Base-by-base conservation (phyloP, 2,797 vertebrate species). In the Tinamus major region DNA sequence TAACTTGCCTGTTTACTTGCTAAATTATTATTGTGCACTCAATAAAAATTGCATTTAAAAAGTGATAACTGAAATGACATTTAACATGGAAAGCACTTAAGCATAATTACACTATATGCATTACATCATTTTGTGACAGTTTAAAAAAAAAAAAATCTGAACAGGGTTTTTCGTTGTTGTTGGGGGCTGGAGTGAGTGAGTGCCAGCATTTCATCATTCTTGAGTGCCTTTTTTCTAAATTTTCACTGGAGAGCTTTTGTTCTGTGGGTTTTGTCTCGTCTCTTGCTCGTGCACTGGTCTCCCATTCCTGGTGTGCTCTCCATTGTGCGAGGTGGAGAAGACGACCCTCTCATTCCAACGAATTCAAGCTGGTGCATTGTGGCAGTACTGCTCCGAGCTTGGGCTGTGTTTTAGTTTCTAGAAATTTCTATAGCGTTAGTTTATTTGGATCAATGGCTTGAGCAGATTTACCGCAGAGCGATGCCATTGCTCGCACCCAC, bases 71-170 rank as follows among this genome's bases (percentile, higher is more conserved):
- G 97, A 98, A 97, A 98, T 98, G 98, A 98, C 98, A 97, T 98
- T 98, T 98, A 98, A 98, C 98, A 98, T 94, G 92, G 97, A 97
- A 97, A 97, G 96, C 97, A 97, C 96, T 97, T 97, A 97, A 97
- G 95, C 98, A 97, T 98, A 98, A 99, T 99, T 98, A 98, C 97
- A 96, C 97, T 98, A 95, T 94, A 96, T 96, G 97, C 97, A 96
- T 97, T 97, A 96, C 96, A 97, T 96, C 97, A 97, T 95, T 97
- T 96, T 90, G 72, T 97, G 97, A 96, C 95, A 96, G 94, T 95
- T 97, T 94, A 94, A 95, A 95, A 95, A 95, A 94, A 95, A 95
- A 95, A 95, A 85, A 59, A 29, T 86, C 65, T 74, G 92, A 94
- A 74, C 72, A 21, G 82, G 35, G n/a, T 14, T 87, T 97, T 92